Evolutionary conservation across 1,140 invertebrate genomes (phyloP), one percentile per base, ranked within the genome.

Genomic region (Eurosta solidaginis): DNA sequence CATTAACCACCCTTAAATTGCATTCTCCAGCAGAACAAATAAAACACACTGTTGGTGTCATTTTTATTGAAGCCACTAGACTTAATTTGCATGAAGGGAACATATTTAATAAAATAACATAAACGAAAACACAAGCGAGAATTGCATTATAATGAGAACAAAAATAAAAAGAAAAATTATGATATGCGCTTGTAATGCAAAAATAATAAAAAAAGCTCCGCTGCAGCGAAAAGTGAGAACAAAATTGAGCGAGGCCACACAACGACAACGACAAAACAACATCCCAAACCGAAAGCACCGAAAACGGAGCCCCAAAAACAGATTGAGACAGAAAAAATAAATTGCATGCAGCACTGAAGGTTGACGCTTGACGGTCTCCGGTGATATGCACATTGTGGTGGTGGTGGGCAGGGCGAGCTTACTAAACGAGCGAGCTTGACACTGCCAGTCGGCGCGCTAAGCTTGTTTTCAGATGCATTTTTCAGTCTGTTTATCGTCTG

Each of bases 241-340:
- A 59, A 36, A 36, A 68, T 29, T 68, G 59, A 68, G 33, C 59
- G 54, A 29, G 29, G 6, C 52, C 14, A 9, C 25, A 27, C 25
- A 59, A 59, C 3, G 22, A 17, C 50, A 54, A 54, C 50, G 20
- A 6, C 50, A 10, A n/a, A 12, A 20, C 22, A 54, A 54, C 25
- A 40, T 40, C 59, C 59, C 59, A 68, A 68, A 40, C 59, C 59
- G 59, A 22, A 68, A 68, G 59, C 59, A 36, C 59, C 59, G 33
- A 68, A 68, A 68, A 68, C 59, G 59, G 59, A 68, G 59, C 59
- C 59, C 59, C 33, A 68, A 68, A 68, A 68, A 42, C 59, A 68
- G 40, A 68, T 20, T 68, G 59, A 68, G 33, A 68, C 33, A 33
- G 33, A 68, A n/a, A n/a, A n/a, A 68, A 68, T 68, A 33, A 29